These are phyloP conservation scores for Heliothis virescens DNA, from an alignment of 1,140 invertebrate species.

Conservation along the genomic window DNA sequence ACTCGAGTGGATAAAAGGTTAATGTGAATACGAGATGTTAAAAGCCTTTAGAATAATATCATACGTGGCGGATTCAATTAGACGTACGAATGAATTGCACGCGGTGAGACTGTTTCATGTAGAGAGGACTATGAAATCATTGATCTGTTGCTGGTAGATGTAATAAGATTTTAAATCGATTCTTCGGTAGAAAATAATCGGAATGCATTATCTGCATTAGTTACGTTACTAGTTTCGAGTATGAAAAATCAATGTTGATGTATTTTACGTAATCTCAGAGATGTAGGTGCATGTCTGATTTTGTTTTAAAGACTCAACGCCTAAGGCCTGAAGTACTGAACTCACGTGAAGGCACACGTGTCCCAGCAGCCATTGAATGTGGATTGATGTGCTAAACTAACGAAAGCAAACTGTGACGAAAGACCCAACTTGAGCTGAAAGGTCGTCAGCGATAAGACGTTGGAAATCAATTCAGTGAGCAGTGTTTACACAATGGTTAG, in stretches of 20 bases:
- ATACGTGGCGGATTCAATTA: not conserved
- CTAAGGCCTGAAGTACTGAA: not conserved
- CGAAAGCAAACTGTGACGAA: conserved; percentile 31
- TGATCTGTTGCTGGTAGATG: not conserved
- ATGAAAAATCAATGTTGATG: conserved; percentile 10
- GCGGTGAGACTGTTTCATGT: not conserved
- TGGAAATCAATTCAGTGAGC: conserved; percentile 10
- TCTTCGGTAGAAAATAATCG: not conserved
- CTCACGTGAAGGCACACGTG: conserved; percentile 29
- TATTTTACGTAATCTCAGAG: not conserved
- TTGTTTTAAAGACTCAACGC: not conserved
- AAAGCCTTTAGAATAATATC: conserved; percentile 15
- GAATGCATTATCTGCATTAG: not conserved
- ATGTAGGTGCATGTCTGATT: not conserved
- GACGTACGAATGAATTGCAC: conserved; percentile 9
- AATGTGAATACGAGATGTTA: conserved; percentile 33
- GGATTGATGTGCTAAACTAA: too few species aligned
- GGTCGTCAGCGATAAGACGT: conserved; percentile 27
- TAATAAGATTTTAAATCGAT: not conserved
- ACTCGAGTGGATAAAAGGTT: conserved; percentile 14
- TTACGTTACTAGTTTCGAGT: not conserved
- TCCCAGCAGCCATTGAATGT: conserved; percentile 7
- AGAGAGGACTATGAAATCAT: not conserved
- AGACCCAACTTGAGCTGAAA: conserved; percentile 28
- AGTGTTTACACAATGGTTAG: conserved; percentile 4